phyloP scores from a whole-genome alignment of 2,888 invertebrate species.

The Vannuccia rotundouncinata region DNA sequence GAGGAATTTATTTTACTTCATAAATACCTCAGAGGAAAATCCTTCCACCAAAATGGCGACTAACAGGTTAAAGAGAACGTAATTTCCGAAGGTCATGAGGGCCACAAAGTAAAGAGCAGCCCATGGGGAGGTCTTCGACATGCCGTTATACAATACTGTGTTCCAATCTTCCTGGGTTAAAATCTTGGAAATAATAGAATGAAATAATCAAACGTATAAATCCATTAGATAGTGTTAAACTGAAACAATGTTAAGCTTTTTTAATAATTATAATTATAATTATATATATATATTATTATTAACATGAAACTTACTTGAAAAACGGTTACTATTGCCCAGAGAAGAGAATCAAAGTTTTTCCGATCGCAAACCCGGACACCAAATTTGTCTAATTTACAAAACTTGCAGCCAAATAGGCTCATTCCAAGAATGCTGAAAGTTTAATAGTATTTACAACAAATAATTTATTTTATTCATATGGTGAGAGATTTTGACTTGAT shows the following conservation, averaged over 20 bases:
- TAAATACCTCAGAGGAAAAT: slow-evolving; percentile 66
- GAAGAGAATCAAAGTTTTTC: slow-evolving; percentile 53
- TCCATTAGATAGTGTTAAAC: neutral
- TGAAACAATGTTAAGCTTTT: neutral
- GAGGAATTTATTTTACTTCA: too few relatives aligned
- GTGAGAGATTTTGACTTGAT: too few relatives aligned
- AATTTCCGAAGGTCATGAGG: slow-evolving; percentile 99
- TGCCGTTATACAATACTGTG: slow-evolving; percentile 96
- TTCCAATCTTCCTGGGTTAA: slow-evolving; percentile 99
- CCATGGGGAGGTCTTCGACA: slow-evolving; percentile 99
- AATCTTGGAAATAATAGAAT: too few relatives aligned
- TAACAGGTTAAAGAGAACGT: slow-evolving; percentile 95
- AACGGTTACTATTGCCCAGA: slow-evolving; percentile 55
- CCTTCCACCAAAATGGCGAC: slow-evolving; percentile 99
- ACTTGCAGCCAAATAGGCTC: slow-evolving; percentile 99
- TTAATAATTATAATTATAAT: neutral
- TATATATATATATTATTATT: neutral
- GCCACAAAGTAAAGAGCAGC: slow-evolving; percentile 98
- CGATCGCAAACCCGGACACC: slow-evolving; percentile 46
- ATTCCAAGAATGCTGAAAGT: slow-evolving; percentile 94
- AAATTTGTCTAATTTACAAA: slow-evolving; percentile 73
- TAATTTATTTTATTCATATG: too few relatives aligned
- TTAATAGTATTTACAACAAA: too few relatives aligned
- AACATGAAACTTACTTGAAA: slow-evolving; percentile 51
- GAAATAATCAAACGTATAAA: too few relatives aligned